Base-by-base conservation (phyloP, 2,797 vertebrate species). In the Pipistrellus nathusii region DNA sequence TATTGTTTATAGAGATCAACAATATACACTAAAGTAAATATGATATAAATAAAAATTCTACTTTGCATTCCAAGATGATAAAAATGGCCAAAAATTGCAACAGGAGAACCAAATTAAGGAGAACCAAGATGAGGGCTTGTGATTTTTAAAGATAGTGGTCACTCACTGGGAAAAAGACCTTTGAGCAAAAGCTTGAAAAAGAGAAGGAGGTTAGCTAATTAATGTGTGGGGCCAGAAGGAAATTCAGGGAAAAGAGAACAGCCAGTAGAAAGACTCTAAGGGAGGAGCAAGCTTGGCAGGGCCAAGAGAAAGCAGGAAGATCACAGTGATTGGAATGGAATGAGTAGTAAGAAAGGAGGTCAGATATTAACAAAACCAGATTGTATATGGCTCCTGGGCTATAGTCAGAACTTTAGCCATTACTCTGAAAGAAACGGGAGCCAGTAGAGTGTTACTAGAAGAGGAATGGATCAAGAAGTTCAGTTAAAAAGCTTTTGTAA, bases 101-200 rank as follows among this genome's bases (percentile, higher is more conserved):
- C n/a, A 83, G 17, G n/a, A n/a, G n/a, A n/a, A n/a, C n/a, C n/a
- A n/a, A n/a, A 57, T 91, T 86, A 84, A 80, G 27, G 27, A 85
- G 23, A 55, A 71, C 32, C 46, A 51, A 93, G 57, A 90, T 51
- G 23, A 85, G 25, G 30, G 9, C 53, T 88, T 82, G 23, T 46
- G 68, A 2, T 77, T 87, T 85, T 91, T 85, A 44, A 92, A 93
- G 88, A 81, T 68, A 55, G 8, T 41, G 13, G 25, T 59, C 59
- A 53, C 32, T 48, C 13, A 35, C 2, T 72, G 17, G 93, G 15
- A 77, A 81, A 86, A 92, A 84, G 27, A 73, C 6, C 4, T 92
- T 76, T 53, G 89, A 85, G 48, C n/a, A 86, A 77, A 80, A 23
- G 3, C 62, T 73, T 51, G 57, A 71, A 85, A 81, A 84, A 20